A percentile compares a stretch with the other conserved stretches of the same genome.
Evolutionary conservation across 1,140 invertebrate genomes (phyloP).

Genomic region (Euglossa dilemma): DNA sequence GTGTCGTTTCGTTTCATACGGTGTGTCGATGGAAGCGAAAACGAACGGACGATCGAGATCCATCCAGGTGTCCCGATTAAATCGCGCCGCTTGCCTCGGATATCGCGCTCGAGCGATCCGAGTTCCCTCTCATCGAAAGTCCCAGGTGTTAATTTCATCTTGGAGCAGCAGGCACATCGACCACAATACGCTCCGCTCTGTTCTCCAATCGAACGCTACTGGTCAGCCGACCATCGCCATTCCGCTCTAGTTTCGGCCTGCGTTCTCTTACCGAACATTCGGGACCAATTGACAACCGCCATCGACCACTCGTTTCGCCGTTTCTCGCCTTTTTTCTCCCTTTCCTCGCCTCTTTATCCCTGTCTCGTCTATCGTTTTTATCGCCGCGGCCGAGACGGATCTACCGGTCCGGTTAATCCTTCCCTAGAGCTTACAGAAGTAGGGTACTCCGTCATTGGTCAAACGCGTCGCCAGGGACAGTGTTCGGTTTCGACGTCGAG

Average conservation of each 20-base stretch:
- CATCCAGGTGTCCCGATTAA: conserved; percentile 20
- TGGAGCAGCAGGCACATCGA: background rate
- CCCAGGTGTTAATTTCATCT: conserved; percentile 48
- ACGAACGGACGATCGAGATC: conserved; percentile 19
- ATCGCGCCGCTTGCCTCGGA: background rate
- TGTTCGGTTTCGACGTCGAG: too few species aligned
- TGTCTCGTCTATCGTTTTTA: too few species aligned
- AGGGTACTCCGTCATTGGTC: too few species aligned
- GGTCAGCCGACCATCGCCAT: conserved; percentile 31
- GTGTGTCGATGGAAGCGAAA: background rate
- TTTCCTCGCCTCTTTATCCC: too few species aligned
- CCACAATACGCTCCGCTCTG: background rate
- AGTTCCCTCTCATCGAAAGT: conserved; percentile 57
- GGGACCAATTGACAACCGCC: conserved; percentile 44
- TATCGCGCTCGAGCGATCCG: conserved; percentile 32
- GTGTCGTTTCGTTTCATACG: background rate
- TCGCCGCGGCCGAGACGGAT: too few species aligned
- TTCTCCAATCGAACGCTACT: conserved; percentile 4
- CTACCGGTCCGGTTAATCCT: too few species aligned
- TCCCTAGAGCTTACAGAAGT: too few species aligned
- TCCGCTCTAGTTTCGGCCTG: conserved; percentile 52
- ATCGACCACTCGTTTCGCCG: too few species aligned
- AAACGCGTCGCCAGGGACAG: too few species aligned
- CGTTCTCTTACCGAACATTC: conserved; percentile 22
- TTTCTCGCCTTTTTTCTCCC: too few species aligned